Evolutionary conservation across 2,113 vertebrate genomes (phyloP).

Genomic region (Rhinolophus ferrumequinum): DNA sequence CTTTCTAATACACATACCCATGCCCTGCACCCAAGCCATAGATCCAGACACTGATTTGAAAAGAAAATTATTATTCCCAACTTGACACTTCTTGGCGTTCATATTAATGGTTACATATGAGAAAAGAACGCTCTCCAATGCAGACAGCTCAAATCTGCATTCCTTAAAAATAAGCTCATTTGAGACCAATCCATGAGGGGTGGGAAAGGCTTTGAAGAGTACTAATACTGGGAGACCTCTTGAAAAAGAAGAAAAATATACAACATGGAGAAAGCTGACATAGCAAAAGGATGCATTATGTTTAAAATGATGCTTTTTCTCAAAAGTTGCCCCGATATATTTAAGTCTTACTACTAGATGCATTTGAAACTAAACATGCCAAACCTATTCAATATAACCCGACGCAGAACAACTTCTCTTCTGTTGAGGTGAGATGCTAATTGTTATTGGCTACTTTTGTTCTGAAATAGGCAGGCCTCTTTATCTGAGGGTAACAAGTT

Average conservation of each 20-base stretch:
- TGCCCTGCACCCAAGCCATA: background rate
- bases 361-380: background rate
- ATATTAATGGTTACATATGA: background rate
- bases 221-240: background rate
- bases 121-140: background rate
- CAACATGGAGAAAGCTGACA: background rate
- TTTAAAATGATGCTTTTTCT: background rate
- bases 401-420: background rate
- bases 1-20: constrained; percentile 1
- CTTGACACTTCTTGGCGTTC: background rate
- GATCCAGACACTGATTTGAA: background rate
- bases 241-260: background rate
- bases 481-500: background rate
- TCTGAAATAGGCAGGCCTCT: background rate
- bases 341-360: background rate
- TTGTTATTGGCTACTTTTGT: background rate
- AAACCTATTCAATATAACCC: background rate
- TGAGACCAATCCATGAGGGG: background rate
- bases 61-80: background rate
- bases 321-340: background rate
- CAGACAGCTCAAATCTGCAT: background rate
- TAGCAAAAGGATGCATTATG: background rate
- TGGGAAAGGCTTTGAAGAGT: background rate
- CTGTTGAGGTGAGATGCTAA: background rate
- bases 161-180: constrained; percentile 15